Evolutionary conservation across 2,113 vertebrate genomes (phyloP).

Genomic region (Blennius ocellaris): DNA sequence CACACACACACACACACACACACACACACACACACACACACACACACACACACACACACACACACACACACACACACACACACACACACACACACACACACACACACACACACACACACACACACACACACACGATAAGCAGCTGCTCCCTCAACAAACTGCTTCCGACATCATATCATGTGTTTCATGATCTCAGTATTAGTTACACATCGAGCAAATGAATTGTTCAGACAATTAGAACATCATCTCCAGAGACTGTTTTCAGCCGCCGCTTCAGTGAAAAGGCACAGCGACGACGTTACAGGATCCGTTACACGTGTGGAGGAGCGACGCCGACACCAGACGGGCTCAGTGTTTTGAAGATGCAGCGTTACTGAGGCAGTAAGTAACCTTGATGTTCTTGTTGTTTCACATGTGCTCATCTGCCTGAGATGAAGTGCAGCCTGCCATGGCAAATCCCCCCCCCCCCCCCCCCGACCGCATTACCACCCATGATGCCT

Average conservation of each 20-base stretch:
- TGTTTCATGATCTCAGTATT: constrained; percentile 7
- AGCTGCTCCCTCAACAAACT: constrained; percentile 23
- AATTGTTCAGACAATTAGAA: not conserved
- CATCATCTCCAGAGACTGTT: not conserved
- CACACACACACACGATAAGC: not conserved
- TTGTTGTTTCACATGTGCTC: constrained; percentile 60
- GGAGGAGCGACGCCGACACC: constrained; percentile 21
- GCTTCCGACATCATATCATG: constrained; percentile 9
- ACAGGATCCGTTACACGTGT: not conserved
- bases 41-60: too few species aligned
- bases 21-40: too few species aligned
- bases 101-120: too few species aligned
- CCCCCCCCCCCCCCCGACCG: constrained; percentile 13
- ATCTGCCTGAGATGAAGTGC: constrained; percentile 20
- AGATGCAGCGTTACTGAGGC: not conserved
- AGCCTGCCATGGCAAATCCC: constrained; percentile 37
- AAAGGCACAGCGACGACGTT: not conserved
- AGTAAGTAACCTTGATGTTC: not conserved
- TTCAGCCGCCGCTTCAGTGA: not conserved
- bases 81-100: too few species aligned
- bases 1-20: too few species aligned
- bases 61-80: too few species aligned
- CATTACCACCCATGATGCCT: constrained; percentile 58
- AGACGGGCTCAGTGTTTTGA: constrained; percentile 21
- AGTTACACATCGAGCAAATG: constrained; percentile 4